Evolutionary conservation across 2,113 vertebrate species (phyloP), one percentile per base, ranked within the genome.

Genomic region (Scortum barcoo): DNA sequence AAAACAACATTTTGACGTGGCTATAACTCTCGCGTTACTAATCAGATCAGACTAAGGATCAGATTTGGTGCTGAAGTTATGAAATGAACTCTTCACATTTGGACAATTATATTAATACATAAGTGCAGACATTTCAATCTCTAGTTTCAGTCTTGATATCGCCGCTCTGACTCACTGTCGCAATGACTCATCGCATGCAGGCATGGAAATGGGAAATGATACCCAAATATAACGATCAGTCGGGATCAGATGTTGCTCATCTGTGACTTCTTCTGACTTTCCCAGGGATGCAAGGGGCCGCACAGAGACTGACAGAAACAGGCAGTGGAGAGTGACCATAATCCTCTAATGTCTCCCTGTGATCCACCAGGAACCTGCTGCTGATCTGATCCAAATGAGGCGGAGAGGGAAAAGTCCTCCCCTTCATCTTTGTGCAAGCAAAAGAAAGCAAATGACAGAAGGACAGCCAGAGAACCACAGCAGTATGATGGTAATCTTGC

Each of bases 351-450:
- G 79, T 58, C 74, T 76, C 77, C 83, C 2, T 30, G 72, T 56
- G 83, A 87, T 90, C 83, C 72, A 40, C 46, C 2, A 81, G 36
- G 63, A 89, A 86, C 80, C 82, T 86, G 80, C 86, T 76, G 72
- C 68, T 76, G 89, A 92, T 88, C 82, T 66, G 80, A 76, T 72
- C 82, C 69, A 85, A 88, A 91, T 83, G 83, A 92, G 80, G 84
- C 73, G 12, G 78, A 81, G 84, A 81, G 42, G 78, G 71, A 56
- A 82, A 85, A 88, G 62, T 44, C 76, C 26, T 76, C 87, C 28
- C 14, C 57, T 81, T 86, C 83, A 89, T 86, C 70, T 80, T 40
- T 56, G 20, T 40, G 73, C 53, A 69, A 73, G 73, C n/a, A 33
- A 61, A 28, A 20, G 50, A 28, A 13, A 12, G 20, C 1, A 80